Evolutionary conservation across 2,888 invertebrate genomes (phyloP).

Genomic region (Lepetodrilus schrolli): DNA sequence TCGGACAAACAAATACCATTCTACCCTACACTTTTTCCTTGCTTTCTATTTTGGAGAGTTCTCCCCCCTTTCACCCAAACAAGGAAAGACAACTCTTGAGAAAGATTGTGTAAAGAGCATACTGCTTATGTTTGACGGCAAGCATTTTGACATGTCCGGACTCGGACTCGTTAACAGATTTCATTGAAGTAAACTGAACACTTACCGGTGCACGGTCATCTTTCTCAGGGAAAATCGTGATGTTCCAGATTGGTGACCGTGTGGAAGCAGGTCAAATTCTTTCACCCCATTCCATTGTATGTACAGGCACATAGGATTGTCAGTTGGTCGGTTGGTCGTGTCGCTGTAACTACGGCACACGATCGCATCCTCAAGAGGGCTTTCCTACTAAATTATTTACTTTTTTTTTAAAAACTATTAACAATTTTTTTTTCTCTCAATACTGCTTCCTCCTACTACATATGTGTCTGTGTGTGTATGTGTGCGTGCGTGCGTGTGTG

Average conservation of each 20-base stretch:
- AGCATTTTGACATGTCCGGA: background rate
- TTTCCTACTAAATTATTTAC: conserved; percentile 26
- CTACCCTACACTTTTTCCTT: conserved; percentile 25
- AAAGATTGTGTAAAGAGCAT: conserved; percentile 18
- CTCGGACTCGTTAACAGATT: background rate
- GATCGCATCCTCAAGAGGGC: conserved; percentile 14
- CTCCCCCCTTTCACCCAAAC: no score
- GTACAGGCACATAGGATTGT: background rate
- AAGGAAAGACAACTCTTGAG: conserved; percentile 27
- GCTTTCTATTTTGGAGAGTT: conserved; percentile 26
- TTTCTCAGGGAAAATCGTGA: conserved; percentile 2
- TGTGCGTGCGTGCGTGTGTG: no score
- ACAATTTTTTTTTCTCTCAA: background rate
- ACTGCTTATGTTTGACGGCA: background rate
- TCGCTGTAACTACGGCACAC: background rate
- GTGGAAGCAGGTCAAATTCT: background rate
- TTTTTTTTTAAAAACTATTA: conserved; percentile 23
- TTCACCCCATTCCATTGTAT: conserved; percentile 10
- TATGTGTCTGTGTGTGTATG: background rate
- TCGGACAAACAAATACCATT: conserved; percentile 14
- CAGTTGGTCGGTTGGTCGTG: background rate
- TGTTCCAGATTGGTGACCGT: conserved; percentile 8
- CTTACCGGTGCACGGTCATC: background rate
- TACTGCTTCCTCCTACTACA: conserved; percentile 5
- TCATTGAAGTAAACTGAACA: background rate